Conservation (phyloP, 2,113 vertebrate genomes). For the Hydrolagus affinis region DNA sequence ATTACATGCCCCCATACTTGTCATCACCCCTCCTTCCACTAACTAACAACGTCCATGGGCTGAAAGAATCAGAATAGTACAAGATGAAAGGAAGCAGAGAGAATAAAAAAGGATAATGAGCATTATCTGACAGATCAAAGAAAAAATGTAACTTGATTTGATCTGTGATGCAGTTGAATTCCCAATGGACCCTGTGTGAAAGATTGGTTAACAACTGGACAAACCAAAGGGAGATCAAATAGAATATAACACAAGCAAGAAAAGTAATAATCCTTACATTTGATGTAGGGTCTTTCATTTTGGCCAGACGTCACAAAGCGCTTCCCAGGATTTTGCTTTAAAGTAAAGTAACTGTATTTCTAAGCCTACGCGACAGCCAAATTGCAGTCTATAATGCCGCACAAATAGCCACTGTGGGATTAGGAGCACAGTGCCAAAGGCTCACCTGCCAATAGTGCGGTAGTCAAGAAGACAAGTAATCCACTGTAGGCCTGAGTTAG, state of each 20-base stretch:
- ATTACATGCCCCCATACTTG: neutral
- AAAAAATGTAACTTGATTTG: neutral
- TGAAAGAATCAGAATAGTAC: neutral
- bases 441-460: too few species aligned
- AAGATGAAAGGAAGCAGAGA: conserved; percentile 14
- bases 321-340: too few species aligned
- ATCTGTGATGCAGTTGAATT: conserved; percentile 5
- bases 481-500: too few species aligned
- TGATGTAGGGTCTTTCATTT: too few species aligned
- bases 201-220: neutral
- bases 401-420: too few species aligned
- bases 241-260: neutral
- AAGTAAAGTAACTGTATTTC: too few species aligned
- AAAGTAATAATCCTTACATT: too few species aligned
- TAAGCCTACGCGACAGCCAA: too few species aligned
- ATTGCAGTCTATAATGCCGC: too few species aligned
- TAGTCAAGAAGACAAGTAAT: too few species aligned
- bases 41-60: neutral
- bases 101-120: neutral
- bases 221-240: neutral
- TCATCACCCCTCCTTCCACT: neutral
- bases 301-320: too few species aligned
- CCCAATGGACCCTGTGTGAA: neutral
- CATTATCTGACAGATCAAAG: conserved; percentile 9
- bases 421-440: too few species aligned